Base-by-base conservation (phyloP, 2,797 vertebrate genomes). In the Lithobates sylvaticus region DNA sequence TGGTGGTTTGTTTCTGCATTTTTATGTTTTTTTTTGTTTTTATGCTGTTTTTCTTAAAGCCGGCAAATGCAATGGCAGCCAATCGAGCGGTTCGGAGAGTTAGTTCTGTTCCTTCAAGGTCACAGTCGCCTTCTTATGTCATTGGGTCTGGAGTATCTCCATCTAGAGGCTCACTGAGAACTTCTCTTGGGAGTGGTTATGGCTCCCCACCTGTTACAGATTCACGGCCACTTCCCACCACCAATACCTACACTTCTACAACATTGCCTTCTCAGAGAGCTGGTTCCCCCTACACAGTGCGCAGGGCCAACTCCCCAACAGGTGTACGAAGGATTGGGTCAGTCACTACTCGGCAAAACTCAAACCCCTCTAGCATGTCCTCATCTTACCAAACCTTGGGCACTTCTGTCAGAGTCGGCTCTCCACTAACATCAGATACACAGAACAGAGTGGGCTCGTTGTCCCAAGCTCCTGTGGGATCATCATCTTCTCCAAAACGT, bases 21-120 rank as follows among this genome's bases (percentile, higher is more conserved):
- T 21, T 9, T 1, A 6, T 70, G 0, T 0, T 13, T 0, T 0
- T n/a, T n/a, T 13, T 0, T 72, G 75, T 47, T 50, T 87, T 68
- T 39, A 39, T 39, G 7, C 58, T 77, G 15, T 16, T 88, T 82
- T 69, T 76, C 36, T 26, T 88, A 78, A 68, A 88, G 98, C 93
- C 94, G 42, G 88, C 94, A 34, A 92, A 92, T 76, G 93, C 91
- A 4, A 79, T 91, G 1, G 90, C 95, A 83, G 91, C 94, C 68
- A 96, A 91, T 79, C 95, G 96, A 88, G 96, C 95, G 75, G 98
- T 99, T 96, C 92, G 97, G 72, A 95, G 98, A 84, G 97, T 98
- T 84, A 96, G 97, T 84, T 99, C 98, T 10, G 97, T 99, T 91
- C 97, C 98, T 65, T 97, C 97, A 89, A 94, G 97, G 93, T 95